phyloP scores from a whole-genome alignment of 2,113 vertebrate genomes.

The Prunella fulvescens region DNA sequence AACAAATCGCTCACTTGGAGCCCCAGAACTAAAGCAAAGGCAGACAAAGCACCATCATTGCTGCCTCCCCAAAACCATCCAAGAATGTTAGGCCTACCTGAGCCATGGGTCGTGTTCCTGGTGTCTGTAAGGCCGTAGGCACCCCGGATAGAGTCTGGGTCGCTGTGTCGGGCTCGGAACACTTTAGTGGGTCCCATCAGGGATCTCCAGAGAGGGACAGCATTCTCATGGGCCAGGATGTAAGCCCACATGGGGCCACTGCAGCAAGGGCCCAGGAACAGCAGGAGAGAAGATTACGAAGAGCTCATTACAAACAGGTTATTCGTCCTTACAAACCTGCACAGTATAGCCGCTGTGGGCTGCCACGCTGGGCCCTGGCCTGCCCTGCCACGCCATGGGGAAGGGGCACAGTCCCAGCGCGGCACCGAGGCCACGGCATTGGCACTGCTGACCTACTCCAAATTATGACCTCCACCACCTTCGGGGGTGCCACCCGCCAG shows the following conservation, averaged over 20 bases:
- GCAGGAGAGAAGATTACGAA: background rate
- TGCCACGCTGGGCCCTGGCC: background rate
- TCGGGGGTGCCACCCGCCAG: too few relatives aligned
- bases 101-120: conserved; percentile 92
- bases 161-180: conserved; percentile 80
- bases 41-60: background rate
- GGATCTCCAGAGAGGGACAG: conserved; percentile 83
- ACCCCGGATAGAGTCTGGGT: conserved; percentile 83
- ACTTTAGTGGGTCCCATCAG: conserved; percentile 96
- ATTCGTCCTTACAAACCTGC: background rate
- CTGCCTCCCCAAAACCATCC: background rate
- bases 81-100: conserved; percentile 73
- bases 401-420: rapidly evolving
- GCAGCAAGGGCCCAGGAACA: background rate
- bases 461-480: rapidly evolving
- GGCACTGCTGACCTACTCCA: background rate
- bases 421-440: background rate
- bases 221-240: conserved; percentile 87
- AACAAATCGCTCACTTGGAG: background rate
- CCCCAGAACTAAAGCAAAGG: background rate
- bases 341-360: background rate
- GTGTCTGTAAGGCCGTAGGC: conserved; percentile 92
- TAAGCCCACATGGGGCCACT: conserved; percentile 95
- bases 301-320: background rate
- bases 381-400: background rate